Conservation (phyloP, 2,113 vertebrate species). For the Trichomycterus rosablanca region DNA sequence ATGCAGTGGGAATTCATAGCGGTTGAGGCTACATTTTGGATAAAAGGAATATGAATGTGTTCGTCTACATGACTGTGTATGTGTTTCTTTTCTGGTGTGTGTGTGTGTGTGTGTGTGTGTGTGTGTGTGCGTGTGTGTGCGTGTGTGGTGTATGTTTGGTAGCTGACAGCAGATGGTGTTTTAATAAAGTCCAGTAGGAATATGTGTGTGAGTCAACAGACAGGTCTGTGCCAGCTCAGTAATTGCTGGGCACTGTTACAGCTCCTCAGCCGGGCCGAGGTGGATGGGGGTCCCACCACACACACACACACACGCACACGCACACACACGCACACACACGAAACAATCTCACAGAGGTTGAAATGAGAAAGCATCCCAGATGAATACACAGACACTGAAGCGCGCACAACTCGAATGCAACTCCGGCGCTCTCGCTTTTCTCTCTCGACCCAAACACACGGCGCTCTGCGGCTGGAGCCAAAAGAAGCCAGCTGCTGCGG, state of each 20-base stretch:
- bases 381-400: slow-evolving; percentile 12
- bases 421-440: background rate
- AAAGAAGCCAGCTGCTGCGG: slow-evolving; percentile 85
- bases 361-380: slow-evolving; percentile 23
- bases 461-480: slow-evolving; percentile 82
- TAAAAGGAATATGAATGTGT: background rate
- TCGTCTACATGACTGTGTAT: background rate
- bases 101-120: slow-evolving; percentile 22
- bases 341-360: background rate
- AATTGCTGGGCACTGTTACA: slow-evolving; percentile 98
- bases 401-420: slow-evolving; percentile 16
- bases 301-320: slow-evolving; percentile 56
- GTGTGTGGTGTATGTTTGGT: slow-evolving; percentile 50
- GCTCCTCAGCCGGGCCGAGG: slow-evolving; percentile 88
- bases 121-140: slow-evolving; percentile 34
- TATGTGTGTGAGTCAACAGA: slow-evolving; percentile 99
- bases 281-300: slow-evolving; percentile 60
- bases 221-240: slow-evolving; percentile 93
- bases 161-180: slow-evolving; percentile 98
- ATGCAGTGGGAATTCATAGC: too few species aligned
- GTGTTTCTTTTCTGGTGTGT: background rate
- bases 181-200: slow-evolving; percentile 99
- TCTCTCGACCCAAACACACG: slow-evolving; percentile 5
- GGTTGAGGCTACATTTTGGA: too few species aligned
- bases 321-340: slow-evolving; percentile 14